phyloP scores from a whole-genome alignment of 1,140 invertebrate genomes.

The Anastrepha ludens region DNA sequence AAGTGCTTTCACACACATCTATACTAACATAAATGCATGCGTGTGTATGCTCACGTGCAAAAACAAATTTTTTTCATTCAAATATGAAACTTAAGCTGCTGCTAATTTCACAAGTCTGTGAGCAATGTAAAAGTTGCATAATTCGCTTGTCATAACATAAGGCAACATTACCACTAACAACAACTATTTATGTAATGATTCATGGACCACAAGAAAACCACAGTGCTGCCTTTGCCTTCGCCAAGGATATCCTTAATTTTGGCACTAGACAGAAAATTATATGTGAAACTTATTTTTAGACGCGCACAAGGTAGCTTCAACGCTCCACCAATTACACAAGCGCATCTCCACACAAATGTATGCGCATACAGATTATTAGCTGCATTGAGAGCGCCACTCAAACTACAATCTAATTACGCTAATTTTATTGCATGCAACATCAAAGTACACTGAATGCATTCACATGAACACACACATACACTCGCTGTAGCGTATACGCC shows the following conservation, averaged over 20 bases:
- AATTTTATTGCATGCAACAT: slow-evolving; percentile 1
- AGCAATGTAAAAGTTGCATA: neutral
- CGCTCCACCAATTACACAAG: neutral
- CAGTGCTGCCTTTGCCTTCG: neutral
- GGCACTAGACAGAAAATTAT: neutral
- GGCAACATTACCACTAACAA: neutral
- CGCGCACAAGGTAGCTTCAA: neutral
- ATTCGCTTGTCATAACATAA: neutral
- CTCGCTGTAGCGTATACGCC: too few species aligned
- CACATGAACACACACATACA: neutral
- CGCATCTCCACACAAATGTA: neutral
- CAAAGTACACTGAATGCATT: neutral
- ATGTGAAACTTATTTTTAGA: neutral
- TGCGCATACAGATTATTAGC: slow-evolving; percentile 31
- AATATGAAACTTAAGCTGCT: slow-evolving; percentile 1
- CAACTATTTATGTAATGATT: neutral
- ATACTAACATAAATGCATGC: neutral
- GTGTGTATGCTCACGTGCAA: neutral
- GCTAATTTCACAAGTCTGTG: neutral
- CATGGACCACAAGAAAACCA: neutral
- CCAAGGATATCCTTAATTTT: slow-evolving; percentile 9
- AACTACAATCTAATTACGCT: slow-evolving; percentile 31
- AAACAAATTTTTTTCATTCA: neutral
- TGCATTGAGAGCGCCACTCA: slow-evolving; percentile 5
- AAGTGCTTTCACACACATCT: neutral